phyloP scores from a whole-genome alignment of 2,797 vertebrate genomes.

The Crocodylus rhombifer region DNA sequence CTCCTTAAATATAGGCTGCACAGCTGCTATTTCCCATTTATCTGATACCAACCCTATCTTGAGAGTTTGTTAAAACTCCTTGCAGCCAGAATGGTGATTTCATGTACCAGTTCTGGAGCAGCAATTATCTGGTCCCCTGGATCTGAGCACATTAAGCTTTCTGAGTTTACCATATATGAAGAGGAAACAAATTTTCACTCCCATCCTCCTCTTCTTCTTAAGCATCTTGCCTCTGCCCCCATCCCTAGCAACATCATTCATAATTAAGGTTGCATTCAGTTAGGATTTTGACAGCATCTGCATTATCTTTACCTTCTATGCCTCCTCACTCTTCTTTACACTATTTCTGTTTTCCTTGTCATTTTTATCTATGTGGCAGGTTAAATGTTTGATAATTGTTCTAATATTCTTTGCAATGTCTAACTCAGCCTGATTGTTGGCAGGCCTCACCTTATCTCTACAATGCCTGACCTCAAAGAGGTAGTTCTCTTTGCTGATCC shows the following conservation, averaged over 20 bases:
- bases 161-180: no score
- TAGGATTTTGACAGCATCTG: background rate
- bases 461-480: background rate
- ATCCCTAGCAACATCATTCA: background rate
- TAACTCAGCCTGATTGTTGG: background rate
- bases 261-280: background rate
- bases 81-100: no score
- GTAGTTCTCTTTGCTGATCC: background rate
- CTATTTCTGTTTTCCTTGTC: background rate
- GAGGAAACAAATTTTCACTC: background rate
- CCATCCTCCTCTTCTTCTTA: background rate
- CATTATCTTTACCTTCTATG: background rate
- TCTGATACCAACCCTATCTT: background rate
- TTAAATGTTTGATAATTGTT: background rate
- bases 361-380: background rate
- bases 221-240: background rate
- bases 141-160: no score
- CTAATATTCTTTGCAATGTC: background rate
- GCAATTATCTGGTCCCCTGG: no score
- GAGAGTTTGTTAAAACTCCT: no score
- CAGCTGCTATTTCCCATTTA: fast-evolving
- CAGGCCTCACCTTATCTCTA: background rate
- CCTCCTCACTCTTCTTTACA: background rate
- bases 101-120: no score
- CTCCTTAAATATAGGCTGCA: background rate